Evolutionary conservation across 2,888 invertebrate species (phyloP).

Genomic region (Euzophera pinguis): DNA sequence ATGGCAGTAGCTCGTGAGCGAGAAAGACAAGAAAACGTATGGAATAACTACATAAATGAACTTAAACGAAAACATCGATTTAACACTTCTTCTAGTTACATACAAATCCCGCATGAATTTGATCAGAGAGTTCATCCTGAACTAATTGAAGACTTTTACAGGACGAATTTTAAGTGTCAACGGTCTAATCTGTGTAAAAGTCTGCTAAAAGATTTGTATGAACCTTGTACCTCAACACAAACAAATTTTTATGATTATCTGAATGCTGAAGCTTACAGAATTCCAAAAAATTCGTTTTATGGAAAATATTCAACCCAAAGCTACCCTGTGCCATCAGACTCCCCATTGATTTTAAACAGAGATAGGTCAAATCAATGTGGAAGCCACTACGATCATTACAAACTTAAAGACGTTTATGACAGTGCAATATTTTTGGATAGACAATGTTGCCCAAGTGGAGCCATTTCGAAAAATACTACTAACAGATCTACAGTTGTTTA

Average conservation of each 20-base stretch:
- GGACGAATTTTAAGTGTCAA: slow-evolving; percentile 25
- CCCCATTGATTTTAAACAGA: not conserved
- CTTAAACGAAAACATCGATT: slow-evolving; percentile 37
- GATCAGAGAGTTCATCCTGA: slow-evolving; percentile 23
- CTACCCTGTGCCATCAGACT: not conserved
- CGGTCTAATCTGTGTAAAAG: slow-evolving; percentile 30
- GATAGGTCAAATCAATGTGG: not conserved
- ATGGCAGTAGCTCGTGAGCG: slow-evolving; percentile 40
- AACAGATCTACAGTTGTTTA: not conserved
- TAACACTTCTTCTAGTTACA: slow-evolving; percentile 14
- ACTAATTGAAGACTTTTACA: slow-evolving; percentile 34
- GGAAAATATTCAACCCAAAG: not conserved
- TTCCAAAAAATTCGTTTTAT: not conserved
- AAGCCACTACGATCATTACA: slow-evolving; percentile 15
- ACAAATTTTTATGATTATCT: not conserved
- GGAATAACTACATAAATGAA: slow-evolving; percentile 58
- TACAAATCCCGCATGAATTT: slow-evolving; percentile 19
- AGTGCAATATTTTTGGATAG: slow-evolving; percentile 26
- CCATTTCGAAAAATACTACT: not conserved
- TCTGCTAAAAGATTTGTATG: slow-evolving; percentile 37
- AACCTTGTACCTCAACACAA: not conserved
- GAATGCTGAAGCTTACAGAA: not conserved
- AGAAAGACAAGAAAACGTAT: slow-evolving; percentile 46
- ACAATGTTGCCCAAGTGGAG: slow-evolving; percentile 10
- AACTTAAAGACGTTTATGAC: slow-evolving; percentile 6